Base-by-base conservation (phyloP, 2,888 invertebrate species). In the Conistra vaccinii region DNA sequence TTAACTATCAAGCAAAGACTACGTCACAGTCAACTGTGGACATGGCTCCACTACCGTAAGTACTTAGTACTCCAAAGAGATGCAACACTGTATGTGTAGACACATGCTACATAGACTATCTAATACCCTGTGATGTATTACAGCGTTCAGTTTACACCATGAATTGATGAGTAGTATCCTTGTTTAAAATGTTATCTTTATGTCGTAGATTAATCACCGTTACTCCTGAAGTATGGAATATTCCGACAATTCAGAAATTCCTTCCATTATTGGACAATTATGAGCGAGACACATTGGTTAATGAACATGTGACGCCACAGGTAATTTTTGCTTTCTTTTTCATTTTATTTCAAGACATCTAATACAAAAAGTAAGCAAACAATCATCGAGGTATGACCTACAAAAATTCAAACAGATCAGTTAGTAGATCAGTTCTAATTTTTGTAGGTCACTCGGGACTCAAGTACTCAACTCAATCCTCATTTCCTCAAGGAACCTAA, bases 201-300 rank as follows among this genome's bases (percentile, higher is more conserved):
- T 73, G 66, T 93, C 92, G 55, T 93, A 98, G 98, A 78, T 97
- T 98, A 76, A 92, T 98, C 58, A 96, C 96, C 26, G 97, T 98
- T 35, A 96, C 97, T 80, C 89, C 97, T 17, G 97, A 97, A 83
- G 97, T 97, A 32, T 97, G 97, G 92, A 96, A 97, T 91, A 97
- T 98, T 83, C 96, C 97, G 9, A 98, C 99, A 3, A 97, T 99
- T 78, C 97, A 97, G 83, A 98, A 97, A 89, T 97, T 99, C 85
- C 91, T 97, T 62, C 95, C 97, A 48, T 97, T 99, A 61, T 97
- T 98, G 91, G 98, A 99, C 92, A 99, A 99, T 93, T 99, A 99
- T 91, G 97, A 98, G 89, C 95, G 98, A 76, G 97, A 98, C 85
- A 97, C 98, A 0, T 95, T 97, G 72, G 96, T 97, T n/a, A 97